phyloP scores from a whole-genome alignment of 2,888 invertebrate species.

The Laothoe populi region DNA sequence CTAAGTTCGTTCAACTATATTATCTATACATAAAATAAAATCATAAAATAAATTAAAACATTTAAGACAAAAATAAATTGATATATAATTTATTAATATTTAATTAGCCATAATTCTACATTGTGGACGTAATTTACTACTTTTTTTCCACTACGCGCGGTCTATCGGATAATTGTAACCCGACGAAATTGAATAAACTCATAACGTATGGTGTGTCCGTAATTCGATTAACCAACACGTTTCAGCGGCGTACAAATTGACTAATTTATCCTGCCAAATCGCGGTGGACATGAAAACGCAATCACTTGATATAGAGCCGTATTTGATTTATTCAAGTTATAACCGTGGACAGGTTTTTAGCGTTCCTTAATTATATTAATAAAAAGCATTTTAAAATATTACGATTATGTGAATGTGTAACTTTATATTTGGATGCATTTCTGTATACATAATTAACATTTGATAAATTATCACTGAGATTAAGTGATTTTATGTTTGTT shows the following conservation, averaged over 20 bases:
- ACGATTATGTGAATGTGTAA: neutral
- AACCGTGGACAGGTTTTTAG: constrained; percentile 51
- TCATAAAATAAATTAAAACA: too few relatives aligned
- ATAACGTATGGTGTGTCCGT: constrained; percentile 55
- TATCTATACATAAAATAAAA: too few relatives aligned
- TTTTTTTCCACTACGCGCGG: constrained; percentile 28
- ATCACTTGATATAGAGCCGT: constrained; percentile 40
- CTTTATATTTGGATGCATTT: neutral
- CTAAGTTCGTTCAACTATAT: too few relatives aligned
- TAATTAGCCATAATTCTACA: too few relatives aligned
- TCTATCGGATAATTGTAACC: constrained; percentile 63
- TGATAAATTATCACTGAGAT: neutral
- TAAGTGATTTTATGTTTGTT: too few relatives aligned
- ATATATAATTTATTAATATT: too few relatives aligned
- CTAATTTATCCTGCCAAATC: constrained; percentile 64
- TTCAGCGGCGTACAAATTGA: constrained; percentile 61
- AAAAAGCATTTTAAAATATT: constrained; percentile 5
- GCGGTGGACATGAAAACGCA: constrained; percentile 50
- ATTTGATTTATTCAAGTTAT: constrained; percentile 57
- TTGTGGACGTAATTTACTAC: constrained; percentile 9
- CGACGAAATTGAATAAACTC: constrained; percentile 67
- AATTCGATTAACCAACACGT: constrained; percentile 55
- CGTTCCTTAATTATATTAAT: constrained; percentile 37
- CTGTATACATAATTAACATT: neutral
- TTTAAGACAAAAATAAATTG: too few relatives aligned